These are phyloP conservation scores for Apis florea DNA, from an alignment of 1,140 invertebrate genomes.

Conservation along the genomic window DNA sequence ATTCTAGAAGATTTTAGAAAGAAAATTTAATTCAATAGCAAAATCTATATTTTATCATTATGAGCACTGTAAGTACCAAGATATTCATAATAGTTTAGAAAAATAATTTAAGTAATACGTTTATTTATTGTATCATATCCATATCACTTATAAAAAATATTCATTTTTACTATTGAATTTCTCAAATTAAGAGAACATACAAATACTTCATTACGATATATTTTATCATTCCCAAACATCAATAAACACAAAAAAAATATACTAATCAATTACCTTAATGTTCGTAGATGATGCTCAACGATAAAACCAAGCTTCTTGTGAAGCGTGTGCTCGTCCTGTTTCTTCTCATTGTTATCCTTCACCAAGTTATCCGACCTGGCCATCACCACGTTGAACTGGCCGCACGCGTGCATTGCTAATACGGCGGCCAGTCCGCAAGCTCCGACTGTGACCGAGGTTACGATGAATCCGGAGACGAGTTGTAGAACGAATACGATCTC, in stretches of 20 bases:
- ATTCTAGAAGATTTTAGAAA: too few relatives aligned
- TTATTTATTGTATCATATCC: too few relatives aligned
- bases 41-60: too few relatives aligned
- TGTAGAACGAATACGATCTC: conserved; percentile 53
- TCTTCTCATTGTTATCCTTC: background rate
- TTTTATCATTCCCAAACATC: too few relatives aligned
- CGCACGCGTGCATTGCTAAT: conserved; percentile 61
- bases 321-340: background rate
- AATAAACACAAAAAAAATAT: background rate
- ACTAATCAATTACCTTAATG: conserved; percentile 30
- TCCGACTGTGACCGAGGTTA: conserved; percentile 45
- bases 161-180: too few relatives aligned
- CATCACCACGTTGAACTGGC: conserved; percentile 55
- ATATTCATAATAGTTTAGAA: too few relatives aligned
- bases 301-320: conserved; percentile 12
- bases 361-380: conserved; percentile 45
- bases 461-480: conserved; percentile 38
- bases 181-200: too few relatives aligned
- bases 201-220: too few relatives aligned
- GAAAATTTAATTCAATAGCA: too few relatives aligned
- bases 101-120: too few relatives aligned
- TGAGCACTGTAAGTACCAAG: too few relatives aligned
- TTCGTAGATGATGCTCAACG: conserved; percentile 45
- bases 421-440: conserved; percentile 55
- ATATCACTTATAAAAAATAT: too few relatives aligned